These are phyloP conservation scores for Helicoverpa assulta DNA, from an alignment of 2,888 invertebrate species.

Conservation along the genomic window DNA sequence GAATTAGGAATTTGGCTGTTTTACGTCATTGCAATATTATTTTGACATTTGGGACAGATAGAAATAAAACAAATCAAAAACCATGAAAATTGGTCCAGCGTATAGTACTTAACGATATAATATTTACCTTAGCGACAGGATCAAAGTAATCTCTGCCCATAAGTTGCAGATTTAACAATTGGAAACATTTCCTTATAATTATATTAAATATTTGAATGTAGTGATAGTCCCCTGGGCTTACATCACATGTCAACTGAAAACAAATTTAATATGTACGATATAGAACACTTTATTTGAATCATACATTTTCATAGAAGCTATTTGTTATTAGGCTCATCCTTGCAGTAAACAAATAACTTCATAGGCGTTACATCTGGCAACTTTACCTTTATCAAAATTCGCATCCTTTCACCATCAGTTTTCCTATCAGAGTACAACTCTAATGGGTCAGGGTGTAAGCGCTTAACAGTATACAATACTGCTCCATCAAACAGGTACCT, in stretches of 20 bases:
- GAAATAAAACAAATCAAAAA: too few species aligned
- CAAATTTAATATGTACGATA: slow-evolving; percentile 13
- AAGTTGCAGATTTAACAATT: slow-evolving; percentile 91
- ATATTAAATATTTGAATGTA: slow-evolving; percentile 95
- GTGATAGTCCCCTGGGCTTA: slow-evolving; percentile 92
- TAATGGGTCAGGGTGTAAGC: slow-evolving; percentile 89
- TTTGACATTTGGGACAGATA: too few species aligned
- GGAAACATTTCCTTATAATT: slow-evolving; percentile 92
- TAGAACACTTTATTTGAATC: too few species aligned
- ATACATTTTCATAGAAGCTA: too few species aligned
- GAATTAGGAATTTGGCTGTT: too few species aligned
- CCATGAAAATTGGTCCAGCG: too few species aligned
- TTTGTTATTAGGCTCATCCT: neutral
- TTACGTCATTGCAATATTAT: too few species aligned
- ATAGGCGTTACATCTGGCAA: neutral
- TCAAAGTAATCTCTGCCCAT: slow-evolving; percentile 94
- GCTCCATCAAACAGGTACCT: slow-evolving; percentile 95
- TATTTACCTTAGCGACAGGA: slow-evolving; percentile 90
- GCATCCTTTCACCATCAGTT: slow-evolving; percentile 88
- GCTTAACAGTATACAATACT: slow-evolving; percentile 91
- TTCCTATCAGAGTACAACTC: slow-evolving; percentile 90
- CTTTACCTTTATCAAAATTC: slow-evolving; percentile 89
- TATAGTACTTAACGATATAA: too few species aligned
- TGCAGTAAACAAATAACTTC: neutral
- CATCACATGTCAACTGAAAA: slow-evolving; percentile 90